Conservation (phyloP, 2,113 vertebrate species). For the Onychostoma macrolepis region DNA sequence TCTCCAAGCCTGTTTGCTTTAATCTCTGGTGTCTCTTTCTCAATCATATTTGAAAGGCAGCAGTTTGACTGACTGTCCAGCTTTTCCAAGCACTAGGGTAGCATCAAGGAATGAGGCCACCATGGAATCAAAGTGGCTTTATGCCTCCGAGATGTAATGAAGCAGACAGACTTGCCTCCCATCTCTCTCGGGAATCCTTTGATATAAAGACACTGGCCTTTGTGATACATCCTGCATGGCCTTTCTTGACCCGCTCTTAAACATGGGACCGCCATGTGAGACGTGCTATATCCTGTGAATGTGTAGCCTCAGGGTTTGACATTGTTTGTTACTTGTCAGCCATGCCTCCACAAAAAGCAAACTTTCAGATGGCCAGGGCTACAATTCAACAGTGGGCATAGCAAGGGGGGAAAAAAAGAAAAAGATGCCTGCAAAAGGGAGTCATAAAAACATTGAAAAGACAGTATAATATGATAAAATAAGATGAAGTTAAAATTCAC, state of each 20-base stretch:
- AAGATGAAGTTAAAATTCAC: background rate
- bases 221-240: background rate
- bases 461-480: background rate
- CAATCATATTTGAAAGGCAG: conserved; percentile 47
- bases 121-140: conserved; percentile 51
- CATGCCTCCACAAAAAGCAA: background rate
- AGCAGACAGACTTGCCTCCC: conserved; percentile 35
- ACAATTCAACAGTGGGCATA: background rate
- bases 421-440: background rate
- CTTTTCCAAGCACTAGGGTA: conserved; percentile 13
- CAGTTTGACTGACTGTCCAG: conserved; percentile 14
- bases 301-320: conserved; percentile 6
- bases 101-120: conserved; percentile 42
- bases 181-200: conserved; percentile 15
- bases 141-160: conserved; percentile 28
- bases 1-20: conserved; percentile 28
- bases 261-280: background rate
- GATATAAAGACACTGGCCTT: conserved; percentile 19
- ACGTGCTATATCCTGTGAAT: background rate
- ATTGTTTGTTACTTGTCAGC: background rate
- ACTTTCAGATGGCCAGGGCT: background rate
- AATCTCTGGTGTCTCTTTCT: conserved; percentile 62
- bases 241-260: conserved; percentile 4
- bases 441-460: background rate
- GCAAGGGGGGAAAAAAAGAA: background rate